Conservation (phyloP, 2,888 invertebrate genomes). For the Dendrolimus pini region DNA sequence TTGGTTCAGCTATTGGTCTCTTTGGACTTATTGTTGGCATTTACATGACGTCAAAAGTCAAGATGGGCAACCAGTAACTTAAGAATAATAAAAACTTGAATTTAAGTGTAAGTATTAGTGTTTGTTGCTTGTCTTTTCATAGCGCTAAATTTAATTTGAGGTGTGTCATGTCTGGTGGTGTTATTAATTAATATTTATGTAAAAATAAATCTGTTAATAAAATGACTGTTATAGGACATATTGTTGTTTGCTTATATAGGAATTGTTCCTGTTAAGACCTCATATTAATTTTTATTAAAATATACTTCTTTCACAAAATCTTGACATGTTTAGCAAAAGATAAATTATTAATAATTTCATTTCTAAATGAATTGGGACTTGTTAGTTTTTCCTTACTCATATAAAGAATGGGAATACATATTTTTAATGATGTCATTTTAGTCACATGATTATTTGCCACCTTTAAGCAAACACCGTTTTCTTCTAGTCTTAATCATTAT, state of each 20-base stretch:
- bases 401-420: no score
- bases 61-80: slow-evolving; percentile 82
- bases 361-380: no score
- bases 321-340: no score
- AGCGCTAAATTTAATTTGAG: neutral
- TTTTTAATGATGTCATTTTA: neutral
- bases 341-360: no score
- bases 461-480: neutral
- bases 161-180: neutral
- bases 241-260: neutral
- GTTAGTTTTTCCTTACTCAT: no score
- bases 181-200: neutral
- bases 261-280: no score
- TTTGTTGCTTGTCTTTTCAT: slow-evolving; percentile 11
- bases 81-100: slow-evolving; percentile 48
- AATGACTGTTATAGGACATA: neutral
- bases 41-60: slow-evolving; percentile 91
- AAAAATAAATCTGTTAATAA: neutral
- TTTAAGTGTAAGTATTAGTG: slow-evolving; percentile 58
- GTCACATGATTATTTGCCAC: slow-evolving; percentile 1
- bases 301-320: no score
- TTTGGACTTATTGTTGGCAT: slow-evolving; percentile 99
- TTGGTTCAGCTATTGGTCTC: slow-evolving; percentile 98
- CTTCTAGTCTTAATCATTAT: slow-evolving; percentile 3
- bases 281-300: no score